Evolutionary conservation across 2,888 invertebrate genomes (phyloP), one percentile per base, ranked within the genome.

Genomic region (Sphinx pinastri): DNA sequence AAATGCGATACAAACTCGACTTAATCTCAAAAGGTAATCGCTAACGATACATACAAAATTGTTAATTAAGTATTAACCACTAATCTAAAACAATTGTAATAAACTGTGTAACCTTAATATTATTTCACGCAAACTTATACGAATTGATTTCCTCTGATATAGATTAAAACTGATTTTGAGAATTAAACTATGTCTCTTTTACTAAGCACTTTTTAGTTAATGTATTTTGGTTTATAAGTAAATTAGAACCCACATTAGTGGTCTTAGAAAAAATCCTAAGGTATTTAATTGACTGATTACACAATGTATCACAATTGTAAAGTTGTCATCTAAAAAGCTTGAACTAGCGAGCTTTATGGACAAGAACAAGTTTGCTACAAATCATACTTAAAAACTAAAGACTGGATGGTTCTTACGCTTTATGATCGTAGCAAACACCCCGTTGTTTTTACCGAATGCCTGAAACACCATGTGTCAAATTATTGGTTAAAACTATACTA

Each of bases 261-360:
- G 38, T 38, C 6, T 38, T 38, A 7, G 8, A 38, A 38, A 38
- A 38, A 8, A 8, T 7, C 3, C 38, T 2, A 38, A 38, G 38
- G 38, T 0, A 5, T 67, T 25, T n/a, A 12, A 45, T 25, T 5
- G 5, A 10, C 14, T 25, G 31, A 68, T 68, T 55, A 68, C 68
- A 54, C 68, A 55, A 13, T 31, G 51, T 14, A 45, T 12, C 60
- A 7, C 52, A 60, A 75, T 68, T 60, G 57, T 69, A 68, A 72
- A 73, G 82, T 81, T 82, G 79, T 89, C 81, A 83, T 85, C 87
- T 71, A 84, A 75, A 80, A 88, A 85, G 88, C 89, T 81, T 63
- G 67, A 67, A 8, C 71, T 68, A 60, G 75, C 73, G 72, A 81
- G 89, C 89, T 84, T 84, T 73, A 72, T 80, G 77, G 83, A 88